Base-by-base conservation (phyloP, 2,797 vertebrate species). In the Bradypodion ventrale region DNA sequence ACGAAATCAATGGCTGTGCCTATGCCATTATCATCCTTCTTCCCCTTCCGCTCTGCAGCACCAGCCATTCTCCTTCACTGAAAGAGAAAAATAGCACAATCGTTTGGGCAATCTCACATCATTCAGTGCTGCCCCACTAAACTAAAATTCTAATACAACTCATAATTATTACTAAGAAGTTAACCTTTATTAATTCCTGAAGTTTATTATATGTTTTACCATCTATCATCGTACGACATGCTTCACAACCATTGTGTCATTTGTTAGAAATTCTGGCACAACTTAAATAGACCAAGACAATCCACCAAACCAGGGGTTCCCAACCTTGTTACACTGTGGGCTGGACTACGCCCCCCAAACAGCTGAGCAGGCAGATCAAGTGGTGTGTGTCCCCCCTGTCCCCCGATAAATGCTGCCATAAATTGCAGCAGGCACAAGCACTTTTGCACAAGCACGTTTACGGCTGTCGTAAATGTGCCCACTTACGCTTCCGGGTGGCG, bases 1-100 rank as follows among this genome's bases (percentile, higher is more conserved):
- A 99, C 96, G 7, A 99, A 99, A 92, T 99, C 98, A 2, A 99
- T 97, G 83, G 98, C 98, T 0, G 97, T 97, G 84, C 98, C 98
- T 0, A 99, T 97, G 79, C 99, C 99, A 15, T 98, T 98, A 94
- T 99, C 98, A 44, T 99, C 98, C 87, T 98, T 99, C 90, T 98
- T 99, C 59, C 97, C 97, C 90, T 96, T 99, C 59, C 96, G 97
- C 92, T 97, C 97, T 82, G 98, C 97, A 62, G 98, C 95, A 13
- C 98, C 98, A 0, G 98, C 98, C 98, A 99, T 99, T 77, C 84
- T 90, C 93, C 92, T 96, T 94, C 40, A 9, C 62, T 35, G 66
- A 42, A 49, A 32, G 59, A 84, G 8, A 89, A 44, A 12, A 29
- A 10, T 84, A 74, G 29, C 9, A 35, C 2, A 8, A 60, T 66